Evolutionary conservation across 92 coral and sea anemone genomes (phyloP).

Genomic region (Siderastrea siderea): DNA sequence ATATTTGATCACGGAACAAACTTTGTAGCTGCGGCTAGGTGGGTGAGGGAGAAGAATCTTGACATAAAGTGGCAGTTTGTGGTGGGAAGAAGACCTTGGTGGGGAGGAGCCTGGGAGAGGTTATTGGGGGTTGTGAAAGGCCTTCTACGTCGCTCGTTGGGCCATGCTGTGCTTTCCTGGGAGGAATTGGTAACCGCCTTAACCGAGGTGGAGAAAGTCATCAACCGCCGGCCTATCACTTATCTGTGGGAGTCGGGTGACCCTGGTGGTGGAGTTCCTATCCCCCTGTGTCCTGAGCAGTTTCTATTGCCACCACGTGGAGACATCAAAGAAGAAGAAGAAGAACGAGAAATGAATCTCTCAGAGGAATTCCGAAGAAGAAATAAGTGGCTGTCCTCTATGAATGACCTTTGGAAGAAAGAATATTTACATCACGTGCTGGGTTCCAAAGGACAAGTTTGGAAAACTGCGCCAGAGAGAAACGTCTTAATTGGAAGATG

Average conservation of each 20-base stretch:
- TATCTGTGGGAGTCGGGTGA: conserved; percentile 7
- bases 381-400: not conserved
- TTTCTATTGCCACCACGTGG: conserved; percentile 19
- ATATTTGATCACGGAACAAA: conserved; percentile 19
- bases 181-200: conserved; percentile 13
- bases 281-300: conserved; percentile 16
- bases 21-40: conserved; percentile 14
- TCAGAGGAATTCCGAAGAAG: conserved; percentile 6
- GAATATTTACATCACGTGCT: conserved; percentile 17
- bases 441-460: conserved; percentile 27
- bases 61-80: conserved; percentile 15
- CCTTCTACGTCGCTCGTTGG: not conserved
- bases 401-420: conserved; percentile 1
- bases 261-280: conserved; percentile 21
- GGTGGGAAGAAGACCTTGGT: conserved; percentile 14
- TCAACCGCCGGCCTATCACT: conserved; percentile 32
- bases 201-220: conserved; percentile 24
- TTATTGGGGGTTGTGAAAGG: conserved; percentile 14
- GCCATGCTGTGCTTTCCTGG: conserved; percentile 24
- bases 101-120: conserved; percentile 37
- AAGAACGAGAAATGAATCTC: conserved; percentile 14
- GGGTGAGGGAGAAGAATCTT: conserved; percentile 22
- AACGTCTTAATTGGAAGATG: too few relatives aligned
- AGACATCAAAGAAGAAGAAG: conserved; percentile 16
- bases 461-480: not conserved